phyloP scores from a whole-genome alignment of 2,888 invertebrate genomes.

The Hypercompe scribonia region DNA sequence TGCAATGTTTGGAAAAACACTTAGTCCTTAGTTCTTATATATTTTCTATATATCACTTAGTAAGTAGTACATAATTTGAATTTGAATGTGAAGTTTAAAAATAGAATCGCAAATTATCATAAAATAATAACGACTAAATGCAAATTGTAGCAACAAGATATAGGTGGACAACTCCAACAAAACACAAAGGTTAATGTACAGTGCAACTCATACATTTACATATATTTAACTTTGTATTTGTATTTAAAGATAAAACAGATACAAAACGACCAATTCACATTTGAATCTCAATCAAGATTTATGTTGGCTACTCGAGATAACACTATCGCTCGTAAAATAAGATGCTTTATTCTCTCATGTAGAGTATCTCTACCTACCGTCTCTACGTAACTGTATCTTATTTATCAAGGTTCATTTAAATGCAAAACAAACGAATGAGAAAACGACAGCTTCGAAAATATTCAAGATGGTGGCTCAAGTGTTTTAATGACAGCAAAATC shows the following conservation, averaged over 20 bases:
- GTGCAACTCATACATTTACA: neutral
- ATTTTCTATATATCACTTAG: too few species aligned
- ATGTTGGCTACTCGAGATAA: slow-evolving; percentile 10
- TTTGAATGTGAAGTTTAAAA: too few species aligned
- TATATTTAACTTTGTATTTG: neutral
- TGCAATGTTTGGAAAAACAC: too few species aligned
- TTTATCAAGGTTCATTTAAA: slow-evolving; percentile 7
- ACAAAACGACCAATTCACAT: slow-evolving; percentile 11
- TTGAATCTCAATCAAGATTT: slow-evolving; percentile 22
- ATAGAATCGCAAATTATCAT: too few species aligned
- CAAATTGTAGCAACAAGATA: too few species aligned
- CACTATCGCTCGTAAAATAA: slow-evolving; percentile 13
- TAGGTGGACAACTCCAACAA: too few species aligned
- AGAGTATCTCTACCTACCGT: slow-evolving; percentile 3
- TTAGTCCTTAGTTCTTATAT: too few species aligned
- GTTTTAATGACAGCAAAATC: neutral
- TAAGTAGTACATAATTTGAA: too few species aligned
- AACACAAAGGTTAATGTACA: too few species aligned
- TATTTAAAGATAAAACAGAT: neutral
- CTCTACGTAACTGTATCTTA: slow-evolving; percentile 8
- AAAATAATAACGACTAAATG: too few species aligned
- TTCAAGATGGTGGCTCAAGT: neutral
- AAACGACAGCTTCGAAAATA: slow-evolving; percentile 1
- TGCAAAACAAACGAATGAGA: slow-evolving; percentile 1
- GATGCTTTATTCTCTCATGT: slow-evolving; percentile 11